A percentile compares a stretch with the other conserved stretches of the same genome.
Evolutionary conservation across 1,140 invertebrate genomes (phyloP).

Genomic region (Drosophila setifemur): DNA sequence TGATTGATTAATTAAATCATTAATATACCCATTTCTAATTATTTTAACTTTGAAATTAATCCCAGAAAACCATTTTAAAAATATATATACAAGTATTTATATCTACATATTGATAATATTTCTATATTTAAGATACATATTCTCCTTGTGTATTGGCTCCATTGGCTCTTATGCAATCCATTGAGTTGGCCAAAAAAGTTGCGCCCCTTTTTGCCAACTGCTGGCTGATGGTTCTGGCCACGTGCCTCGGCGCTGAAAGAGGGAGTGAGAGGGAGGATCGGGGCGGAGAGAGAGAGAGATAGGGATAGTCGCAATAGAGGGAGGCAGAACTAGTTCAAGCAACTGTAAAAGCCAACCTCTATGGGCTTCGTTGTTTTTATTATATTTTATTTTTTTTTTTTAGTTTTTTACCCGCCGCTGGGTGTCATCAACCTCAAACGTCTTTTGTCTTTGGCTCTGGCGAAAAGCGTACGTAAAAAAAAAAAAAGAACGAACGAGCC

Average conservation of each 20-base stretch:
- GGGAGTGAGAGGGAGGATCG: background rate
- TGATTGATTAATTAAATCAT: too few relatives aligned
- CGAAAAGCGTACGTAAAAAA: constrained; percentile 20
- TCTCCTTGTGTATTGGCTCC: constrained; percentile 8
- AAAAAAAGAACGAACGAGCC: constrained; percentile 23
- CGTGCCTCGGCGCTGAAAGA: constrained; percentile 13
- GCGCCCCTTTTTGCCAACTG: constrained; percentile 51
- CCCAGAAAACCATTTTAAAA: too few relatives aligned
- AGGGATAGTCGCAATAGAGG: constrained; percentile 4
- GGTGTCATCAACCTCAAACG: constrained; percentile 70
- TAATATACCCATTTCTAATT: too few relatives aligned
- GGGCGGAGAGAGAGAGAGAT: background rate
- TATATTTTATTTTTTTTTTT: constrained; percentile 10
- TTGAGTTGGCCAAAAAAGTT: constrained; percentile 46
- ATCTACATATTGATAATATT: too few relatives aligned
- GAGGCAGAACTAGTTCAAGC: constrained; percentile 72
- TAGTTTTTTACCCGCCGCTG: constrained; percentile 20
- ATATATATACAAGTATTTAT: too few relatives aligned
- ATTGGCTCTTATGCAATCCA: constrained; percentile 63
- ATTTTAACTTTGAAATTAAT: too few relatives aligned
- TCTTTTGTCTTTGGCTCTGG: constrained; percentile 67
- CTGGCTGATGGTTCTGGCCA: constrained; percentile 33
- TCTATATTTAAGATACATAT: background rate
- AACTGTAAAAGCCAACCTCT: constrained; percentile 67
- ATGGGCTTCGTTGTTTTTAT: constrained; percentile 34